Evolutionary conservation across 2,797 vertebrate species (phyloP), one percentile per base, ranked within the genome.

Genomic region (Rhinella marina): DNA sequence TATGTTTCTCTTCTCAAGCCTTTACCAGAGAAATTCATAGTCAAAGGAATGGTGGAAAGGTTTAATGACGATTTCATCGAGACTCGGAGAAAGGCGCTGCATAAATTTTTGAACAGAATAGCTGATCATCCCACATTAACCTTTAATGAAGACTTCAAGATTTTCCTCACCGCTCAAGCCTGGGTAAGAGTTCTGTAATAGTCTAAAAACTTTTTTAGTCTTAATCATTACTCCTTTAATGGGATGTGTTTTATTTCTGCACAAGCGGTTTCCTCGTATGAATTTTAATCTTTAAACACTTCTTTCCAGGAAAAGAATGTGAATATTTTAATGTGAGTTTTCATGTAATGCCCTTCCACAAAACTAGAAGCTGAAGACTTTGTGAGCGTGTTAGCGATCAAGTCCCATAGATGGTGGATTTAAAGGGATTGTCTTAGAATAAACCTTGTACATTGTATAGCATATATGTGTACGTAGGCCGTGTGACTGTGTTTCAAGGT

Each of bases 41-140:
- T 99, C 94, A 98, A 96, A 91, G 97, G 98, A 90, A 97, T 99
- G 96, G 96, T 99, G 92, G 98, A 99, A 72, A 95, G 98, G 90
- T 99, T 99, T 92, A 98, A 94, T 14, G 94, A 97, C 0, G 96
- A 97, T 92, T 99, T 99, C 93, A 98, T 99, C 11, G 96, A 98
- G 93, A 98, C 96, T 6, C 95, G 98, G 86, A 96, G 94, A 92
- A 98, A 94, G 92, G 98, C 98, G 1, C 93, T 99, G 41, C 96
- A 98, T 91, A 97, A 94, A 83, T 99, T 99, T 93, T 95, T 99
- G 92, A 96, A 96, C 91, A 96, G 95, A 86, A 95, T 97, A 86
- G 95, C 97, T 1, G 97, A 97, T 91, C 98, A 99, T 89, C 97
- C 98, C 54, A 96, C 98, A 91, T 95, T 99, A 91, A 98, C 98